Conservation (phyloP, 2,113 vertebrate genomes). For the Sminthopsis crassicaudata region DNA sequence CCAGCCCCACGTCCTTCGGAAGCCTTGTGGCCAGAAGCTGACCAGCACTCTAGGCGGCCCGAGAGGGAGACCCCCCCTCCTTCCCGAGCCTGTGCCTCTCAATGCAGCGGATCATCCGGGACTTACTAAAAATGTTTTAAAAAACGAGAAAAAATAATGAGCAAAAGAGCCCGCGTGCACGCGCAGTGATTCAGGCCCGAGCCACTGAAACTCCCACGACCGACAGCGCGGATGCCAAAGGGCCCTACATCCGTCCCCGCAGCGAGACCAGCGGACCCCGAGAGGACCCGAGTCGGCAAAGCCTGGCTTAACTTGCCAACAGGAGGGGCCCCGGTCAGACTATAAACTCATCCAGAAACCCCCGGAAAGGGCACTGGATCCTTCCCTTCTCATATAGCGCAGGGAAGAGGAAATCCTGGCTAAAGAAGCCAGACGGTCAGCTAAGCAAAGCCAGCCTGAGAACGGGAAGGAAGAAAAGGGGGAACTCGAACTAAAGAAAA, state of each 20-base stretch:
- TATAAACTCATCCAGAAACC: neutral
- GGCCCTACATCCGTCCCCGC: neutral
- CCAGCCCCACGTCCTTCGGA: neutral
- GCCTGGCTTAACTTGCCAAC: neutral
- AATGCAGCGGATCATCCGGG: too few relatives aligned
- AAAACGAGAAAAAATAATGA: neutral
- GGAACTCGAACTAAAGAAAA: neutral
- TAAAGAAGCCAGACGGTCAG: neutral
- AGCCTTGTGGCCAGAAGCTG: neutral
- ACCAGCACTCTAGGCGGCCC: too few relatives aligned
- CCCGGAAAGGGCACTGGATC: too few relatives aligned
- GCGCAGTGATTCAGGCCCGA: too few relatives aligned
- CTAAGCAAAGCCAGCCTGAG: neutral
- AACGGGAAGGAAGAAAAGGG: neutral
- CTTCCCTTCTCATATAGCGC: neutral
- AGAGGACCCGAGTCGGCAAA: neutral
- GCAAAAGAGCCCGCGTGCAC: too few relatives aligned
- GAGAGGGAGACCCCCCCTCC: too few relatives aligned
- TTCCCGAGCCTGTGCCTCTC: too few relatives aligned
- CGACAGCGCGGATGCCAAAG: neutral
- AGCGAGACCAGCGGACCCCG: neutral
- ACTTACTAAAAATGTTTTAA: neutral
- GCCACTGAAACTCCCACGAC: too few relatives aligned
- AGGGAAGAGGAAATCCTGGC: neutral
- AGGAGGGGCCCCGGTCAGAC: neutral